Base-by-base conservation (phyloP, 2,113 vertebrate genomes). In the Acanthisitta chloris region DNA sequence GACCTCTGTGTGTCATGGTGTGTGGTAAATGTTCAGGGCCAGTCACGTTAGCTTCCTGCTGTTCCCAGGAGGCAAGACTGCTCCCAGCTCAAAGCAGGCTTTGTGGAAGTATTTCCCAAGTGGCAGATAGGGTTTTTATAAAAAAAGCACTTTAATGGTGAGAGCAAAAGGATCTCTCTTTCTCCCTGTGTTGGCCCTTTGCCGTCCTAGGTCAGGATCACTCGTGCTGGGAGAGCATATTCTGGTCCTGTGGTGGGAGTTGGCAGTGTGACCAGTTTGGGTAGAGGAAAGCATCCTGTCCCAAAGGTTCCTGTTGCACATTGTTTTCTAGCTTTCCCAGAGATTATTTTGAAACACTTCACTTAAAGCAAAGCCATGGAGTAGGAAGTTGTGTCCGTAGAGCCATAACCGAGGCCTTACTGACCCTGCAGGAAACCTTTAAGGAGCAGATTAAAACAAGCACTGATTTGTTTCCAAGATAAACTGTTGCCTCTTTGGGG, bases 401-500 rank as follows among this genome's bases (percentile, higher is more conserved):
- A 78, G 71, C 36, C 28, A 1, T 72, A 78, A n/a, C 62, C 0
- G 0, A 91, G 86, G 21, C 73, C 62, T 66, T 45, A 8, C 64
- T 94, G 88, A 86, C 84, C 90, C 80, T 28, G 29, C 86, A 82
- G 45, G 66, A 86, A 59, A 36, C 38, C 52, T 67, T 45, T 33
- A 46, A 81, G 88, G 16, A 89, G 84, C 71, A 45, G 45, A 58
- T 55, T 55, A 40, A 51, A 88, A 83, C 59, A 43, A 78, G 88
- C 86, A 28, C 79, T 71, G 81, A 58, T 92, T 88, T 51, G 26
- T 51, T 81, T 95, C 96, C 54, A 88, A 89, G 96, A 92, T 95
- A 94, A 97, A 92, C 79, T 31, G 3, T 45, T 55, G 73, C 70
- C 92, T 79, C 48, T 17, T 46, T 33, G 17, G 29, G 31, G 23